Evolutionary conservation across 1,140 invertebrate species (phyloP).

Genomic region (Bombus difficillimus): DNA sequence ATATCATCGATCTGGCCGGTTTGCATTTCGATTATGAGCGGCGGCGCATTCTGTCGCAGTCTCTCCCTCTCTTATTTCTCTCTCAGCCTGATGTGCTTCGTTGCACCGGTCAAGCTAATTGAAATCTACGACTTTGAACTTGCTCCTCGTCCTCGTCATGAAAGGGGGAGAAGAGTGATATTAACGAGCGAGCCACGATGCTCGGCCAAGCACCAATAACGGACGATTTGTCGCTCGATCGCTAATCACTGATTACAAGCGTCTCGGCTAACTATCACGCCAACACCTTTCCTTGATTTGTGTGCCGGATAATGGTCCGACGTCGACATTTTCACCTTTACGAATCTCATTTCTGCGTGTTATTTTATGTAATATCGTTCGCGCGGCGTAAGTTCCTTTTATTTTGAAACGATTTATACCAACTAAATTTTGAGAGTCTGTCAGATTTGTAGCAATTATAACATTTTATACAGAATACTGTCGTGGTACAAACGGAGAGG

Average conservation of each 20-base stretch:
- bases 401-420: too few species aligned
- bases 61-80: neutral
- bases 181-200: slow-evolving; percentile 62
- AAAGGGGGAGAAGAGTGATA: slow-evolving; percentile 43
- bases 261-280: slow-evolving; percentile 40
- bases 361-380: too few species aligned
- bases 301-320: neutral
- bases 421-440: too few species aligned
- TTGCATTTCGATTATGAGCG: slow-evolving; percentile 66
- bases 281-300: slow-evolving; percentile 51
- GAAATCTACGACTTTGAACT: slow-evolving; percentile 79
- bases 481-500: too few species aligned
- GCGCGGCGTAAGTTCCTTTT: too few species aligned
- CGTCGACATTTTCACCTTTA: too few species aligned
- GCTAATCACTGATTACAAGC: slow-evolving; percentile 69
- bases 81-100: neutral
- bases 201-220: slow-evolving; percentile 68
- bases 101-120: slow-evolving; percentile 69
- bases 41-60: neutral
- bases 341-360: neutral
- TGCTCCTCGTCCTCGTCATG: slow-evolving; percentile 35
- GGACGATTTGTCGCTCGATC: slow-evolving; percentile 71
- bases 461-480: too few species aligned
- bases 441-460: too few species aligned
- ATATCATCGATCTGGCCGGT: slow-evolving; percentile 65